Evolutionary conservation across 1,140 invertebrate genomes (phyloP), one percentile per base, ranked within the genome.

Genomic region (Oedothorax gibbosus): DNA sequence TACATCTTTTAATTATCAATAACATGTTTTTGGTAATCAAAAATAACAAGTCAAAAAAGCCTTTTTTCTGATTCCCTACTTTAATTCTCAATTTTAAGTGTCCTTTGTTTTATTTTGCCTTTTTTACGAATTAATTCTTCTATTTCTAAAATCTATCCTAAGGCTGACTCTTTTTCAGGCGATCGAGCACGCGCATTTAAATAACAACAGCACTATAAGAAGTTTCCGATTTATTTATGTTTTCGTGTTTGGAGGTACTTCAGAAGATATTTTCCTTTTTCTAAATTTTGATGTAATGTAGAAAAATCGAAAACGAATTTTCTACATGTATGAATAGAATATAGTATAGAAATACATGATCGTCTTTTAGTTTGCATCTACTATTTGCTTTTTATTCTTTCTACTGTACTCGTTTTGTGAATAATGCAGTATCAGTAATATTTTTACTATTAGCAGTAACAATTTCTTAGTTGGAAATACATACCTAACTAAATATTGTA

Each of bases 211-310:
- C 57, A 21, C 60, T 20, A n/a, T 49, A 15, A 35, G 8, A 50
- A 15, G 10, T n/a, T 35, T 14, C 62, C 51, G 15, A 64, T 68
- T 79, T 79, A 79, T 68, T 79, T 68, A 79, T 68, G 18, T 7
- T 9, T 35, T 56, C 54, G 56, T 68, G 57, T 68, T 66, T 21
- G 11, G 62, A 18, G 51, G 7, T 79, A 6, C 60, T 56, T 54
- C 12, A 8, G 62, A 53, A 57, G 20, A 62, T 57, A 60, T 57
- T 75, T 35, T 35, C 1, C 35, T 35, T 35, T 73, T 20, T 73
- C 57, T 75, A 53, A 53, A 71, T 71, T 18, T 11, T 12, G 15
- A 71, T 53, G 6, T 14, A 53, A 18, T n/a, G 8, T 71, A 18
- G 15, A 53, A 53, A 53, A 51, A 53, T 51, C 14, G 20, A 71